Evolutionary conservation across 2,888 invertebrate genomes (phyloP), one percentile per base, ranked within the genome.

Genomic region (Polydrusus tereticollis): DNA sequence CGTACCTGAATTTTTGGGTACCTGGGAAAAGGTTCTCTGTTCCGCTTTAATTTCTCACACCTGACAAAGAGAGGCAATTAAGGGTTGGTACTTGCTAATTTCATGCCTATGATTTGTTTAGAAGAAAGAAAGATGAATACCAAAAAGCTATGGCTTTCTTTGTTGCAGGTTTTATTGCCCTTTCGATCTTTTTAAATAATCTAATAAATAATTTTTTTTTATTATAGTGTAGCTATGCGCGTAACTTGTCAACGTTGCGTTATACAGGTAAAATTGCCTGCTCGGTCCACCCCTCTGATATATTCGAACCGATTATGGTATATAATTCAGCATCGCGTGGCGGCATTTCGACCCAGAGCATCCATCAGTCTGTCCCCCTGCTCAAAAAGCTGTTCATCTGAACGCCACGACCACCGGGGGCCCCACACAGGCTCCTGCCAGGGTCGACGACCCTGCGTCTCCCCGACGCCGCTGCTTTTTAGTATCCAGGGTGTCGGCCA

Each of bases 371-470:
- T 36, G 47, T 47, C 36, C 50, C 52, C 26, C 45, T 26, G 20
- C 26, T 62, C 12, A 55, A 33, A n/a, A n/a, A 41, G 33, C 36
- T 47, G 23, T 68, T 55, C 62, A 55, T 29, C 21, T 21, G 21
- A 43, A 55, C 55, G 29, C n/a, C n/a, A n/a, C n/a, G n/a, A n/a
- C n/a, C n/a, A 50, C 50, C 62, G 29, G 41, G 55, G 52, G 55
- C 18, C 41, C 69, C 69, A 62, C 41, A 38, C 69, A 50, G 62
- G 52, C 45, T 20, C 33, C 26, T 41, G 45, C 41, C 18, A 36
- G 55, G 69, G 60, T 69, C 62, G 52, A 47, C 62, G 62, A 69
- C 69, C 69, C 43, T 29, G 41, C 43, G 38, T 62, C 55, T 45
- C 26, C 36, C 41, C 26, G 50, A 26, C 62, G 55, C 47, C 43